Evolutionary conservation across 1,140 invertebrate genomes (phyloP).

Genomic region (Helicoverpa armigera): DNA sequence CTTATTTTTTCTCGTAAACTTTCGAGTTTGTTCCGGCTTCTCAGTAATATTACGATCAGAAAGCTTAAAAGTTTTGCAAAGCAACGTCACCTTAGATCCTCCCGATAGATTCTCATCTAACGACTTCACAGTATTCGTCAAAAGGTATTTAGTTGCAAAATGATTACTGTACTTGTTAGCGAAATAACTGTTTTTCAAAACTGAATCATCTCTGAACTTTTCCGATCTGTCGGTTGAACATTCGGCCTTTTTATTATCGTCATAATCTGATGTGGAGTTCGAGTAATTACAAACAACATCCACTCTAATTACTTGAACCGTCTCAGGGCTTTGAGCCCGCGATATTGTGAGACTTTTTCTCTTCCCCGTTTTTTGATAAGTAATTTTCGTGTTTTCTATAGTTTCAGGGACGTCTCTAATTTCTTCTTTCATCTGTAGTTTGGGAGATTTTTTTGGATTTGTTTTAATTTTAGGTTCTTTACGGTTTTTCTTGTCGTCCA

Average conservation of each 20-base stretch:
- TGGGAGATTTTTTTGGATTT: constrained; percentile 45
- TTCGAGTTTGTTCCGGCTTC: constrained; percentile 44
- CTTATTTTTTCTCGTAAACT: not conserved
- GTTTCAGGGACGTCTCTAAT: constrained; percentile 27
- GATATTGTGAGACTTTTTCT: constrained; percentile 83
- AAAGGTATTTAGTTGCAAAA: constrained; percentile 74
- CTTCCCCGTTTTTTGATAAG: constrained; percentile 77
- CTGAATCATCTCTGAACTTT: constrained; percentile 57
- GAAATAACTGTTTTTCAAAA: constrained; percentile 63
- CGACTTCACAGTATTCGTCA: constrained; percentile 76
- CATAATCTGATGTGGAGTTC: constrained; percentile 67
- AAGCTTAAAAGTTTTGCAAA: constrained; percentile 81
- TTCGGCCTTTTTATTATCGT: constrained; percentile 65
- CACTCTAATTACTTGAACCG: constrained; percentile 83
- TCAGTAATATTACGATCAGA: constrained; percentile 62
- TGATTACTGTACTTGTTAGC: constrained; percentile 69
- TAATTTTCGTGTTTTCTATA: constrained; percentile 68
- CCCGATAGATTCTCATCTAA: constrained; percentile 75
- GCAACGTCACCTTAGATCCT: constrained; percentile 77
- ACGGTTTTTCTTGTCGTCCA: constrained; percentile 51
- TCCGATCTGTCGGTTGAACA: constrained; percentile 39
- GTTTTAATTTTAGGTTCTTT: constrained; percentile 54
- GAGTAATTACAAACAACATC: constrained; percentile 81
- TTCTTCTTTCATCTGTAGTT: constrained; percentile 47
- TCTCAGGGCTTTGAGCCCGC: constrained; percentile 80